phyloP scores from a whole-genome alignment of 2,888 invertebrate species.

The Catocala nupta region DNA sequence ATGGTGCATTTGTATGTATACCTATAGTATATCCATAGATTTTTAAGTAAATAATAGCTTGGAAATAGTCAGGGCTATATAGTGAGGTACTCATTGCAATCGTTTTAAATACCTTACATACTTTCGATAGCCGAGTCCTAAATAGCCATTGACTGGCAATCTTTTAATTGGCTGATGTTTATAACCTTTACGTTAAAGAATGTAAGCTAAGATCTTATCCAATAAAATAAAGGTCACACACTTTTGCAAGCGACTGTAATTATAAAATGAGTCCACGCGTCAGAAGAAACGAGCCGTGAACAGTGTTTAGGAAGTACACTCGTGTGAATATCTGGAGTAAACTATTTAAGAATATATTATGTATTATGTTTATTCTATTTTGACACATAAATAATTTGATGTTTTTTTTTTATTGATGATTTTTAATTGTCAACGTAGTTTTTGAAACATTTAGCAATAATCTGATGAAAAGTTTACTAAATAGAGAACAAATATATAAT shows the following conservation, averaged over 20 bases:
- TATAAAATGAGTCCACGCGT: slow-evolving; percentile 42
- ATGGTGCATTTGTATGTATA: too few species aligned
- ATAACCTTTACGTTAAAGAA: slow-evolving; percentile 36
- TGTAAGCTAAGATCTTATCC: slow-evolving; percentile 37
- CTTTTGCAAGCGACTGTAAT: slow-evolving; percentile 45
- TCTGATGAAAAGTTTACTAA: too few species aligned
- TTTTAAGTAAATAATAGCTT: too few species aligned
- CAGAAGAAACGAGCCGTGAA: slow-evolving; percentile 16
- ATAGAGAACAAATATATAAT: too few species aligned
- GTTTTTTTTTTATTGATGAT: too few species aligned
- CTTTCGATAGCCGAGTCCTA: slow-evolving; percentile 1
- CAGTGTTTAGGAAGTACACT: slow-evolving; percentile 32
- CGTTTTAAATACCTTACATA: neutral
- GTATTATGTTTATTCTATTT: too few species aligned
- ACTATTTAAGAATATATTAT: too few species aligned
- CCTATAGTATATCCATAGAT: too few species aligned
- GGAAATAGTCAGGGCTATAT: neutral
- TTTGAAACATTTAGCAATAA: too few species aligned
- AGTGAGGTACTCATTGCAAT: neutral
- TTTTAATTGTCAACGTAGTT: too few species aligned
- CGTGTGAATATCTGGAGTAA: neutral
- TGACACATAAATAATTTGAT: too few species aligned
- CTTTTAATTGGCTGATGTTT: slow-evolving; percentile 37
- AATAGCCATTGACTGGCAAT: slow-evolving; percentile 15
- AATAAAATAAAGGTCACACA: slow-evolving; percentile 43